phyloP scores from a whole-genome alignment of 2,113 vertebrate species.

The Pycnonotus jocosus region DNA sequence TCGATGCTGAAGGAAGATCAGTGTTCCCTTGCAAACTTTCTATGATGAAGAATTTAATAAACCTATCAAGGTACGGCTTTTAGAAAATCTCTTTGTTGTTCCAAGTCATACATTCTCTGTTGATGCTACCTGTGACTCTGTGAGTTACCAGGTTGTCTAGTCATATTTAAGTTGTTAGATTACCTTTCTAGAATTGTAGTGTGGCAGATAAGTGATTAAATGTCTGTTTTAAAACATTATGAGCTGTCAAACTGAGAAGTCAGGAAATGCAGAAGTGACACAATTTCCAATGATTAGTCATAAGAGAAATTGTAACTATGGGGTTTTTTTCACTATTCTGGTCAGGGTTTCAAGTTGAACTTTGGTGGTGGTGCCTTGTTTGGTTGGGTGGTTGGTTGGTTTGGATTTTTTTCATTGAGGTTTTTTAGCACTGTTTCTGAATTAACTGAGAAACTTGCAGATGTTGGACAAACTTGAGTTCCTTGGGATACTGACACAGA shows the following conservation, averaged over 20 bases:
- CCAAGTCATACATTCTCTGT: not conserved
- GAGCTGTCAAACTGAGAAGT: not conserved
- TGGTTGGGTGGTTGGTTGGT: not conserved
- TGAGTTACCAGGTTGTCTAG: not conserved
- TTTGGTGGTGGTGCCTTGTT: not conserved
- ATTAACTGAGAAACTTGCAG: not conserved
- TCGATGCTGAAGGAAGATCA: constrained; percentile 86
- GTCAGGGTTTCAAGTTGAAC: not conserved
- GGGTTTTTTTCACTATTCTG: not conserved
- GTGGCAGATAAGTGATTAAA: not conserved
- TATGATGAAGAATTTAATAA: constrained; percentile 81
- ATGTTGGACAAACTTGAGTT: not conserved
- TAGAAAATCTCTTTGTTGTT: not conserved
- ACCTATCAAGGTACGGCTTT: constrained; percentile 80
- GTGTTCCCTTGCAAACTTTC: constrained; percentile 85
- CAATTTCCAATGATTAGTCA: not conserved
- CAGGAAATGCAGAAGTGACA: not conserved
- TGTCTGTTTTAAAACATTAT: not conserved
- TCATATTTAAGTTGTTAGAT: not conserved
- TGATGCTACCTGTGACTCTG: not conserved
- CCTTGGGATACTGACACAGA: not conserved
- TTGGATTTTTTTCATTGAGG: not conserved
- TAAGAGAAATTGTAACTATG: not conserved
- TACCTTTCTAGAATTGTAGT: not conserved
- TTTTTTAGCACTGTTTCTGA: not conserved